Base-by-base conservation (phyloP, 1,140 invertebrate genomes). In the Subanguina moxae region DNA sequence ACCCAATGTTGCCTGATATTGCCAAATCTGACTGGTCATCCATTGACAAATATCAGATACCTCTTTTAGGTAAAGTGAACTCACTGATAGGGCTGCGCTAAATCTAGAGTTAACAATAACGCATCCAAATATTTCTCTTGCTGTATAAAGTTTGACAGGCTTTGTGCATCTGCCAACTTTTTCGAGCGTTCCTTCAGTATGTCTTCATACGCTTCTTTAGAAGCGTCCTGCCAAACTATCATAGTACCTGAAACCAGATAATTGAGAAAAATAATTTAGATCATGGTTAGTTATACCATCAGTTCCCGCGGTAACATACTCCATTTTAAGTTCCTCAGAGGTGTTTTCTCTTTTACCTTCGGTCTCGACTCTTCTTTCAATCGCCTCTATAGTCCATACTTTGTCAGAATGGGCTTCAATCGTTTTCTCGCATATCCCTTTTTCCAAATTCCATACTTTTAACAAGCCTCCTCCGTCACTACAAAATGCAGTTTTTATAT, bases 381-480 rank as follows among this genome's bases (percentile, higher is more conserved):
- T 48, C 17, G 43, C 27, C 19, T 46, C 46, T 19, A 75, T 23
- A 13, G 70, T 25, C 76, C 77, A 77, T 64, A 82, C 72, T 56
- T 80, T 80, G 57, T 80, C 78, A 15, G 57, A 42, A 57, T 82
- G 80, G n/a, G 58, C 79, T 59, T 82, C 80, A 17, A 78, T 45
- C 8, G 77, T 79, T 30, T 74, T 73, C 27, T 76, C 78, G 45
- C 77, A 80, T 17, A 76, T 69, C 19, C 78, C 77, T 42, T 63
- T 74, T 15, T 74, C 59, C 1, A 73, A 11, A 57, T 71, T 42
- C 79, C 79, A 81, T 9, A 82, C 48, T 62, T 80, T 83, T 15
- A 82, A 43, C 43, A 82, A 66, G 32, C 80, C 80, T 1, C 69
- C 75, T 23, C 70, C 67, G 59, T 82, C 80, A n/a, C n/a, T n/a